phyloP scores from a whole-genome alignment of 2,113 vertebrate species.

The Chionodraco myersi region DNA sequence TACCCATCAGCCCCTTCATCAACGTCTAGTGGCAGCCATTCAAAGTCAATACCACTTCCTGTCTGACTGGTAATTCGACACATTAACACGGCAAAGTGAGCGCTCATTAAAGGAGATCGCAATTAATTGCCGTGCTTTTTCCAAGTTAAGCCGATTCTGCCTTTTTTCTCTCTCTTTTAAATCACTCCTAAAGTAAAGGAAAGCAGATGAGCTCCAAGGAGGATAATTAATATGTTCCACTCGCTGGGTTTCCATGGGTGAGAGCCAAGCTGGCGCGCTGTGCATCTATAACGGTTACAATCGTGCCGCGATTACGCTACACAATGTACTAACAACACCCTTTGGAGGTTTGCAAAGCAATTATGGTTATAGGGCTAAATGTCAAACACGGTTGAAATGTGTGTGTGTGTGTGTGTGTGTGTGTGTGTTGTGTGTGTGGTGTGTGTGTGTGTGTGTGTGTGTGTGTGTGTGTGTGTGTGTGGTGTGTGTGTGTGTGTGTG shows the following conservation, averaged over 20 bases:
- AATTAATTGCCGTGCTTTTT: slow-evolving; percentile 66
- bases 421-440: slow-evolving; percentile 41
- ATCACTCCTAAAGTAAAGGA: slow-evolving; percentile 59
- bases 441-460: slow-evolving; percentile 40
- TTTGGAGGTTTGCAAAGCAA: slow-evolving; percentile 58
- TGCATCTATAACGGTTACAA: slow-evolving; percentile 33
- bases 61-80: slow-evolving; percentile 73
- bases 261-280: slow-evolving; percentile 51
- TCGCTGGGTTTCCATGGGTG: slow-evolving; percentile 52
- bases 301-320: slow-evolving; percentile 48
- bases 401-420: slow-evolving; percentile 40
- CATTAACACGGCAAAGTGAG: slow-evolving; percentile 69
- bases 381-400: slow-evolving; percentile 56
- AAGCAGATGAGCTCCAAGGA: slow-evolving; percentile 62
- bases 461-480: slow-evolving; percentile 38
- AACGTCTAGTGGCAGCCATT: slow-evolving; percentile 62
- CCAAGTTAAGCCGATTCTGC: slow-evolving; percentile 62
- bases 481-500: slow-evolving; percentile 42
- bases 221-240: slow-evolving; percentile 68
- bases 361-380: slow-evolving; percentile 66
- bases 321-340: slow-evolving; percentile 53
- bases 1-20: slow-evolving; percentile 65
- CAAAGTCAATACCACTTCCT: slow-evolving; percentile 71
- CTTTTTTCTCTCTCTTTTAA: slow-evolving; percentile 41
- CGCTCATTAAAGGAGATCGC: slow-evolving; percentile 70